Evolutionary conservation across 2,113 vertebrate genomes (phyloP).

Genomic region (Caranx melampygus): DNA sequence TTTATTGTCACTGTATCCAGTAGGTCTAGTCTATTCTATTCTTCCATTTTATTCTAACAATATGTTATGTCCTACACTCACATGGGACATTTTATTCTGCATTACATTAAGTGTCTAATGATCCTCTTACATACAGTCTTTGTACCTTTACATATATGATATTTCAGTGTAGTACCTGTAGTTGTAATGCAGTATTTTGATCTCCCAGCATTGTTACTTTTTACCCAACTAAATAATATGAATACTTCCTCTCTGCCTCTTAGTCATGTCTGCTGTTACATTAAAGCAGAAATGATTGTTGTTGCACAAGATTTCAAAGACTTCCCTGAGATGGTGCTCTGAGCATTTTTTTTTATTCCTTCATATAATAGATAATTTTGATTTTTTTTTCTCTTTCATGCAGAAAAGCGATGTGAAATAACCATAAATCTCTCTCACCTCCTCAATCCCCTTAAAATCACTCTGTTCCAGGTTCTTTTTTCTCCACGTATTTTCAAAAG

Average conservation of each 20-base stretch:
- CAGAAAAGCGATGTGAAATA: constrained; percentile 39
- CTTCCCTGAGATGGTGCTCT: constrained; percentile 9
- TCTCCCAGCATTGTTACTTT: neutral
- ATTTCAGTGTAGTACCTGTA: neutral
- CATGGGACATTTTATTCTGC: no score
- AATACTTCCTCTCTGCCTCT: neutral
- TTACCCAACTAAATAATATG: neutral
- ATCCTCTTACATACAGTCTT: neutral
- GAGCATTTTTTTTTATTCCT: constrained; percentile 10
- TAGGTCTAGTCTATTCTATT: no score
- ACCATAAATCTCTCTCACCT: constrained; percentile 28
- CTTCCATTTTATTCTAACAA: no score
- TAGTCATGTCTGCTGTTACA: neutral
- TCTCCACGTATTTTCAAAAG: constrained; percentile 53
- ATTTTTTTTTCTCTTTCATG: constrained; percentile 7
- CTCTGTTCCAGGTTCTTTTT: constrained; percentile 28
- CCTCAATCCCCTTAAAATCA: constrained; percentile 48
- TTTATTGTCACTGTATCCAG: no score
- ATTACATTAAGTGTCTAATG: neutral
- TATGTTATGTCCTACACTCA: no score
- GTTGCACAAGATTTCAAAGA: constrained; percentile 12
- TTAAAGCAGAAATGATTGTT: neutral
- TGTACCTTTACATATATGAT: neutral
- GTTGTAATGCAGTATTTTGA: neutral
- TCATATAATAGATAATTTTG: constrained; percentile 18